Conservation (phyloP, 2,797 vertebrate genomes). For the Buphagus erythrorhynchus region DNA sequence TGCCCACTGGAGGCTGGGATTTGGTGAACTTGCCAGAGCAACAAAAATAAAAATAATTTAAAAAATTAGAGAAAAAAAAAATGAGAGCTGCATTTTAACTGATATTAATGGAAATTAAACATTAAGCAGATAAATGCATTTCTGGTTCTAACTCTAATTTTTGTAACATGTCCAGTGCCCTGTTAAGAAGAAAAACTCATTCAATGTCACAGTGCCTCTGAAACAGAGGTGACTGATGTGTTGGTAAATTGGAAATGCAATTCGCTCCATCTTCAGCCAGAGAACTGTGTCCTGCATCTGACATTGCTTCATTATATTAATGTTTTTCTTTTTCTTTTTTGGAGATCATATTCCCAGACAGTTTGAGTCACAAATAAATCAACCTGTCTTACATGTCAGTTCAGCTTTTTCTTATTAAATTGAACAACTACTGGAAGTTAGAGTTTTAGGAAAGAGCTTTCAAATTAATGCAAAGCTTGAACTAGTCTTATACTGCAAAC, state of each 20-base stretch:
- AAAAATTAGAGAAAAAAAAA: neutral
- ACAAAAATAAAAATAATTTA: no score
- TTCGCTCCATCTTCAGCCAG: neutral
- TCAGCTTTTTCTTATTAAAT: slow-evolving; percentile 6
- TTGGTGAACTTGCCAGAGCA: neutral
- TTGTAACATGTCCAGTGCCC: neutral
- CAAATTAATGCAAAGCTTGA: slow-evolving; percentile 25
- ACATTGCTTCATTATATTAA: neutral
- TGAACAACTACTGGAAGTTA: neutral
- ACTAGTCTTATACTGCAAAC: neutral
- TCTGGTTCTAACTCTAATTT: neutral
- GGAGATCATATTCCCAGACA: neutral
- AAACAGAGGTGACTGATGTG: neutral
- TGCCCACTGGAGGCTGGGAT: rapidly evolving
- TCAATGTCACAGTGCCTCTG: neutral
- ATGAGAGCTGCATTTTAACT: neutral
- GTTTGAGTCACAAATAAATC: slow-evolving; percentile 23
- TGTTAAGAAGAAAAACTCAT: slow-evolving; percentile 1
- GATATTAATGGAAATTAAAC: neutral
- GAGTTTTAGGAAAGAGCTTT: slow-evolving; percentile 10
- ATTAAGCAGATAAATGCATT: neutral
- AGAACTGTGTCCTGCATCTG: neutral
- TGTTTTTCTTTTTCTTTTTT: neutral
- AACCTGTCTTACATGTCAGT: neutral
- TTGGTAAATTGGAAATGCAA: slow-evolving; percentile 10